phyloP scores from a whole-genome alignment of 2,797 vertebrate species.

The Arctocebus calabarensis region DNA sequence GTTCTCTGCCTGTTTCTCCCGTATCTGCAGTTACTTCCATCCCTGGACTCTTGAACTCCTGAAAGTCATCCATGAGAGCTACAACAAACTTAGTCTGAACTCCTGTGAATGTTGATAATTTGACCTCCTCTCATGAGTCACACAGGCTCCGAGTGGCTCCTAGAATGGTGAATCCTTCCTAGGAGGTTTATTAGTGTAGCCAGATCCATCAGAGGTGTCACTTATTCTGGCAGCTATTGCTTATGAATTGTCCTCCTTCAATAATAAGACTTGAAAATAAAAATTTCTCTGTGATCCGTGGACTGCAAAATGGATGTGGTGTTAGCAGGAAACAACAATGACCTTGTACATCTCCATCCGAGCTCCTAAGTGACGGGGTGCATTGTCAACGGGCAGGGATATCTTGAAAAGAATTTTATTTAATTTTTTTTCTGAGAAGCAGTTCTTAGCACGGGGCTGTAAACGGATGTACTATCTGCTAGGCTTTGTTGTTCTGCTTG shows the following conservation, averaged over 20 bases:
- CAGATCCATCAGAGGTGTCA: neutral
- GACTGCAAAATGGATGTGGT: neutral
- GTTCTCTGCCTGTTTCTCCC: neutral
- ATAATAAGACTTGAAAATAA: neutral
- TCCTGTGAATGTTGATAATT: neutral
- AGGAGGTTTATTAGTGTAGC: neutral
- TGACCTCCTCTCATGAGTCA: neutral
- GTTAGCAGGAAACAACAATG: neutral
- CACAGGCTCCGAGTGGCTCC: neutral
- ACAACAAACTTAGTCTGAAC: neutral
- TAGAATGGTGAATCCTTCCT: neutral
- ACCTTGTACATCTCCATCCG: neutral
- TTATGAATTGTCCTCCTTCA: neutral
- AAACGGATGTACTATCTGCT: neutral
- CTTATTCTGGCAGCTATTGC: neutral
- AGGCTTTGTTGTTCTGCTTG: neutral
- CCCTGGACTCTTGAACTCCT: neutral
- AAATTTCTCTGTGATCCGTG: neutral
- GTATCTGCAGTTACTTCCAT: neutral
- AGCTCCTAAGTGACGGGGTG: neutral
- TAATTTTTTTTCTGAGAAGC: neutral
- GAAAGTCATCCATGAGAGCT: neutral
- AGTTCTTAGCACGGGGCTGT: neutral
- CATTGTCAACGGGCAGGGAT: neutral
- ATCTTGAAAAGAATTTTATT: neutral